A percentile compares a stretch with the other conserved stretches of the same genome.
Conservation (phyloP, 2,113 vertebrate genomes). For the Archocentrus centrarchus region DNA sequence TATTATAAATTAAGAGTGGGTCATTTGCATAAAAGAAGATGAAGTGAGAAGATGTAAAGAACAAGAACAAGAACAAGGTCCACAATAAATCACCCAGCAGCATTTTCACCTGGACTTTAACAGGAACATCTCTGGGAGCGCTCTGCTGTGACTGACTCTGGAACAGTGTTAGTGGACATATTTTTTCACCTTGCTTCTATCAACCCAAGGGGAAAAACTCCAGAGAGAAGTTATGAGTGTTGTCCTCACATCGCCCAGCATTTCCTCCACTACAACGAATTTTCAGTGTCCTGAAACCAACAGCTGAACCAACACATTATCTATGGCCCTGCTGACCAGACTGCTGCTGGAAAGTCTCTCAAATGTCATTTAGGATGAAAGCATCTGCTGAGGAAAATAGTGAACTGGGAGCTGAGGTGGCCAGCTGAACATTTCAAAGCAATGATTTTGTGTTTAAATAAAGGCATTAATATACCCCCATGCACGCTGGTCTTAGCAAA, state of each 20-base stretch:
- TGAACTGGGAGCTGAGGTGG: not conserved
- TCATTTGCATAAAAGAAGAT: constrained; percentile 44
- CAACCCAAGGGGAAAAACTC: not conserved
- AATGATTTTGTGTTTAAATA: not conserved
- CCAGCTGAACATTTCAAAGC: not conserved
- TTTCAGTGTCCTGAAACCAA: constrained; percentile 2
- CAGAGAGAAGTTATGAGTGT: not conserved
- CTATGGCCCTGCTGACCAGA: not conserved
- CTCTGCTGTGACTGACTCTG: not conserved
- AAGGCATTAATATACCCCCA: not conserved
- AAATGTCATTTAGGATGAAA: constrained; percentile 30
- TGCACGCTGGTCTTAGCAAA: not conserved
- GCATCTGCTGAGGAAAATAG: constrained; percentile 30
- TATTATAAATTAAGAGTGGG: constrained; percentile 58
- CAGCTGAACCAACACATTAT: constrained; percentile 40
- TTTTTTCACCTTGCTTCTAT: not conserved
- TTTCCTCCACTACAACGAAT: not conserved
- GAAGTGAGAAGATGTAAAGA: constrained; percentile 3
- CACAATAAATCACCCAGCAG: constrained; percentile 13
- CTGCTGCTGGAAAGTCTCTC: constrained; percentile 33
- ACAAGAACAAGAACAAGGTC: not conserved
- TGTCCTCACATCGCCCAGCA: not conserved
- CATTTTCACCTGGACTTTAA: not conserved
- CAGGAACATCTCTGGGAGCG: not conserved
- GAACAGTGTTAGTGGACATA: not conserved